These are phyloP conservation scores for Eupithecia tripunctaria DNA, from an alignment of 2,888 invertebrate genomes.

Conservation along the genomic window DNA sequence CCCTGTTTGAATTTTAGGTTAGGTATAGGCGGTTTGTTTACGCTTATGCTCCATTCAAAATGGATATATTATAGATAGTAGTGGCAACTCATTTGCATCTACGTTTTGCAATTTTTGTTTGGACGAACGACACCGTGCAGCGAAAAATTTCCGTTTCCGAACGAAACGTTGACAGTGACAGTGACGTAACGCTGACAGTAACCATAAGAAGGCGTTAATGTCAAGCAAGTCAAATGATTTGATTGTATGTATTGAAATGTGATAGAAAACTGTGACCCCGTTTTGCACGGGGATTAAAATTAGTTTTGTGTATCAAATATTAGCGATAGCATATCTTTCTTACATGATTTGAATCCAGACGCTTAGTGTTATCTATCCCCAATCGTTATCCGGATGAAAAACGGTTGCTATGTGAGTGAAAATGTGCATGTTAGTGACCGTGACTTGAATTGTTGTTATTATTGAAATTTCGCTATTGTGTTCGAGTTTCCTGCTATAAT, in stretches of 20 bases:
- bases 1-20: too few species aligned
- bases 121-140: not conserved
- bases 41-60: too few species aligned
- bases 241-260: not conserved
- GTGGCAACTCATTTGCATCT: not conserved
- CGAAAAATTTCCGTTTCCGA: not conserved
- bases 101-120: too few species aligned
- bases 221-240: not conserved
- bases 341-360: not conserved
- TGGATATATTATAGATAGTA: too few species aligned
- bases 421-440: constrained; percentile 30
- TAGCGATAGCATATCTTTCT: constrained; percentile 23
- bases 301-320: constrained; percentile 17
- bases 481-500: constrained; percentile 28
- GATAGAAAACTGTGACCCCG: constrained; percentile 2
- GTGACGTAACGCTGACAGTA: not conserved
- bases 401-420: constrained; percentile 26
- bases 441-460: constrained; percentile 23
- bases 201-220: not conserved
- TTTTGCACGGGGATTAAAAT: constrained; percentile 19
- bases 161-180: not conserved
- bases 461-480: constrained; percentile 16
- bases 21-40: too few species aligned
- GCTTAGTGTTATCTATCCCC: not conserved
- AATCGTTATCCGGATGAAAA: constrained; percentile 7